These are phyloP conservation scores for Anser cygnoides DNA, from an alignment of 2,113 vertebrate species.

Conservation along the genomic window DNA sequence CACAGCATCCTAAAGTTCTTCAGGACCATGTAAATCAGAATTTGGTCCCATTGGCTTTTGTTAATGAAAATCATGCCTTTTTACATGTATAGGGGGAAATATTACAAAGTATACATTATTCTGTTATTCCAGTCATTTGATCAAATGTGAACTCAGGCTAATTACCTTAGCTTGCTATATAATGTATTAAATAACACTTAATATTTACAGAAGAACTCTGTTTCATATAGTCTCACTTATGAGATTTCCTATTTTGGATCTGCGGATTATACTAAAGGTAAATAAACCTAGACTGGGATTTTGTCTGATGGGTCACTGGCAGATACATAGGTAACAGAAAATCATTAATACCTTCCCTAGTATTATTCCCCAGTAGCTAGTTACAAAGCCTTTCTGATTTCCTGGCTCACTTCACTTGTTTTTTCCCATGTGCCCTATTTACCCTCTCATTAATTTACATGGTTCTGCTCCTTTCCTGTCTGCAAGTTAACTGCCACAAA, in stretches of 20 bases:
- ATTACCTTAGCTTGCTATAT: background rate
- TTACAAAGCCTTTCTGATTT: background rate
- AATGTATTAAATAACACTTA: background rate
- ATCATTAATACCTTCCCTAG: background rate
- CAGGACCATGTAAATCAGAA: background rate
- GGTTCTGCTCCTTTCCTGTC: background rate
- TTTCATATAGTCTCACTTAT: background rate
- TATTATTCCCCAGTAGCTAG: background rate
- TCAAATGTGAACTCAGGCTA: background rate
- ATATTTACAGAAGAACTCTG: background rate
- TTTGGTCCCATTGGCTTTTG: background rate
- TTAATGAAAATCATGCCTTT: background rate
- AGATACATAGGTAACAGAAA: background rate
- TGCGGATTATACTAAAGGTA: fast-evolving
- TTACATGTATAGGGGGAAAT: background rate
- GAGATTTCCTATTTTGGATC: background rate
- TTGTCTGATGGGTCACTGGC: background rate
- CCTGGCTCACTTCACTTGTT: background rate
- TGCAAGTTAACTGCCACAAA: background rate
- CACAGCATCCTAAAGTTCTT: background rate
- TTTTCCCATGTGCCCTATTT: background rate
- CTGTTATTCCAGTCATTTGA: background rate
- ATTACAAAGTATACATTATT: background rate
- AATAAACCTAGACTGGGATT: background rate
- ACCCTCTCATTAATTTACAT: background rate